Evolutionary conservation across 2,113 vertebrate genomes (phyloP), one percentile per base, ranked within the genome.

Genomic region (Myrmecophaga tridactyla): DNA sequence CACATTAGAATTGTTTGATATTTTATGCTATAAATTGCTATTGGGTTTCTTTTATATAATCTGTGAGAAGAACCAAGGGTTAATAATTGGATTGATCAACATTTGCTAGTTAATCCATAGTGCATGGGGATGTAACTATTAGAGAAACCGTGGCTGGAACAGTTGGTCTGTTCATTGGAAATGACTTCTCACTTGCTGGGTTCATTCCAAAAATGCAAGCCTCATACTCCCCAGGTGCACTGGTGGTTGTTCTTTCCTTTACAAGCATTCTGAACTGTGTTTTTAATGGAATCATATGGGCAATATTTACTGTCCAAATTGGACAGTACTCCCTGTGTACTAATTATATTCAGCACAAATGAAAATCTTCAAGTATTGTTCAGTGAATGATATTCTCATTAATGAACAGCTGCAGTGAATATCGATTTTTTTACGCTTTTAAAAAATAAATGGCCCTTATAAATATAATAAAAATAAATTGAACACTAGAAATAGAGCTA

Each of bases 301-400:
- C 63, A 72, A 85, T 96, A 97, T 94, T 96, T 97, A 91, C 86
- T 95, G 34, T 27, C 89, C 92, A 96, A 86, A 60, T 93, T 90
- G 41, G 53, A 85, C 62, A 69, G 88, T 48, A 15, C 13, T 96
- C 73, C 87, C 60, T 34, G 58, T 76, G 36, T 60, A n/a, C 92
- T 53, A 81, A 48, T 93, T 96, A n/a, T 95, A 94, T 90, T 89
- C 56, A 92, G 53, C 70, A 90, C 43, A 89, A 56, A 86, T 82
- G 56, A 78, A 97, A 98, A 96, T 96, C 67, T 96, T 93, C 63
- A 94, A 94, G 10, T 2, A 0, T 75, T 53, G 14, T 93, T 96
- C 81, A 95, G 87, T 98, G 92, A 97, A 96, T 97, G 91, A 89
- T 18, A 76, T 78, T 94, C 78, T 97, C 78, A 97, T 96, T 97